Evolutionary conservation across 1,140 invertebrate species (phyloP).

Genomic region (Subanguina moxae): DNA sequence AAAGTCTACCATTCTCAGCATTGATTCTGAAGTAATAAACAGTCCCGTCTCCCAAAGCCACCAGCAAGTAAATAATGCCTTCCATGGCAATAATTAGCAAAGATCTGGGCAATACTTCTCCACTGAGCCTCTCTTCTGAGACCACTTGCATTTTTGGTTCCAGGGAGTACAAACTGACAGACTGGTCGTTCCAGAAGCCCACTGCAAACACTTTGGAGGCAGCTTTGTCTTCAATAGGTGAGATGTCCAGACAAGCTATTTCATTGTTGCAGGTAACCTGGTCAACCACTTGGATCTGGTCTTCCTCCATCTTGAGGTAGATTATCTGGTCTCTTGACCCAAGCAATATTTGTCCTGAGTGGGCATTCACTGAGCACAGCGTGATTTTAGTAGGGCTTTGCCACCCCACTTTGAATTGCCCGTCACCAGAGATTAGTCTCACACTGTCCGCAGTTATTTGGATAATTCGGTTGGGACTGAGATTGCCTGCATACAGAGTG

Average conservation of each 20-base stretch:
- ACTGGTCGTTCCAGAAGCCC: slow-evolving; percentile 95
- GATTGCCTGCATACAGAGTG: slow-evolving; percentile 88
- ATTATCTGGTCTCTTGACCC: slow-evolving; percentile 82
- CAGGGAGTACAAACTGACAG: slow-evolving; percentile 77
- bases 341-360: slow-evolving; percentile 73
- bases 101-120: slow-evolving; percentile 89
- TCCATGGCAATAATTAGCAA: slow-evolving; percentile 91
- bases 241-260: slow-evolving; percentile 91
- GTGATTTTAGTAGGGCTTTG: slow-evolving; percentile 15
- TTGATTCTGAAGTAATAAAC: slow-evolving; percentile 83
- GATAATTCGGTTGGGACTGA: slow-evolving; percentile 73
- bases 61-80: slow-evolving; percentile 64
- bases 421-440: slow-evolving; percentile 20
- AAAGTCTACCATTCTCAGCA: slow-evolving; percentile 26
- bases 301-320: slow-evolving; percentile 75
- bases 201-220: slow-evolving; percentile 77
- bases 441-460: slow-evolving; percentile 75
- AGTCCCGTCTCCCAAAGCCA: slow-evolving; percentile 89
- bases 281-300: slow-evolving; percentile 63
- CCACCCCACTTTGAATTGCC: slow-evolving; percentile 15
- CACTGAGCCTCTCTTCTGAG: slow-evolving; percentile 74
- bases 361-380: slow-evolving; percentile 68
- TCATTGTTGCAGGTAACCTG: slow-evolving; percentile 77
- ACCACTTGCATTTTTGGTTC: slow-evolving; percentile 69
- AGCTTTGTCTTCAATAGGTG: slow-evolving; percentile 66